Percentiles rank a stretch among this genome's conserved stretches.
Evolutionary conservation across 2,888 invertebrate species (phyloP).

Genomic region (Drosophila antonietae): DNA sequence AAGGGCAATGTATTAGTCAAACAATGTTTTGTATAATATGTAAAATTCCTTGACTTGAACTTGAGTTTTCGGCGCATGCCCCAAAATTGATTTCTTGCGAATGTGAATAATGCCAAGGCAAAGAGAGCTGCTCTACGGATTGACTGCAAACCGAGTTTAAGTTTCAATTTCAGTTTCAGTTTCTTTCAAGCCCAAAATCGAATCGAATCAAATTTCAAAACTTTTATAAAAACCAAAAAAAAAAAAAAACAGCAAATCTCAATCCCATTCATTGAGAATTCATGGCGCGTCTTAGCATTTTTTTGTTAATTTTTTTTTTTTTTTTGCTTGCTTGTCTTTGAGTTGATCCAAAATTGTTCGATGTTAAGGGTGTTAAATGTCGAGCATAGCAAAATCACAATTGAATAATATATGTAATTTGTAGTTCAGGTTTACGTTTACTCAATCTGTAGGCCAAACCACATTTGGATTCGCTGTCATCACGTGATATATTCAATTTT

Average conservation of each 20-base stretch:
- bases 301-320: background rate
- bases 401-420: constrained; percentile 14
- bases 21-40: background rate
- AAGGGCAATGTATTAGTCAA: too few species aligned
- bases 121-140: constrained; percentile 5
- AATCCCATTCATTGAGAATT: constrained; percentile 52
- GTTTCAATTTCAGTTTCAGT: constrained; percentile 7
- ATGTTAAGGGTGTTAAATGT: constrained; percentile 56
- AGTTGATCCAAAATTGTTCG: constrained; percentile 33
- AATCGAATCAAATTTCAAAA: background rate
- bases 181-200: background rate
- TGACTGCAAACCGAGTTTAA: constrained; percentile 2
- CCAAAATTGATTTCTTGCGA: background rate
- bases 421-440: constrained; percentile 2
- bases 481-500: too few species aligned
- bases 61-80: background rate
- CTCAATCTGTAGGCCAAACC: constrained; percentile 3
- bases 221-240: background rate
- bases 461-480: background rate
- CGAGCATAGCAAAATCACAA: constrained; percentile 34
- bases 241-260: constrained; percentile 2
- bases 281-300: constrained; percentile 52
- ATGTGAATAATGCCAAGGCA: constrained; percentile 60
- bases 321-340: constrained; percentile 22
- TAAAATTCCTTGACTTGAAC: background rate